These are phyloP conservation scores for Mesocricetus auratus DNA, from an alignment of 2,113 vertebrate genomes.

Conservation along the genomic window DNA sequence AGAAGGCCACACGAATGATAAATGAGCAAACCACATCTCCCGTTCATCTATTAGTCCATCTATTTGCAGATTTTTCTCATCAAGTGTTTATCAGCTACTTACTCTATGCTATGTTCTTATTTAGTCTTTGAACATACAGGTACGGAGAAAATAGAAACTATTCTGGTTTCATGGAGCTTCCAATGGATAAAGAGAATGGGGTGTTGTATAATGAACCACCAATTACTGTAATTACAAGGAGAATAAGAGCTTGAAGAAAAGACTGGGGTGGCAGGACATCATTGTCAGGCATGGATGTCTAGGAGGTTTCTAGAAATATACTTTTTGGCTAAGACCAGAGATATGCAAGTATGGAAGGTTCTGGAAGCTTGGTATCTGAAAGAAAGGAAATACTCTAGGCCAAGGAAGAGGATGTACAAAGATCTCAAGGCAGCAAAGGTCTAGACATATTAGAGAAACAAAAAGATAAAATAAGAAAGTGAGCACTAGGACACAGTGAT, in stretches of 20 bases:
- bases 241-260: background rate
- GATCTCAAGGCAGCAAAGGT: background rate
- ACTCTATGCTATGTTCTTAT: background rate
- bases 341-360: background rate
- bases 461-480: background rate
- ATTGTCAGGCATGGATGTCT: background rate
- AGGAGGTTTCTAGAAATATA: background rate
- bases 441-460: background rate
- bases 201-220: background rate
- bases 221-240: background rate
- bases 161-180: background rate
- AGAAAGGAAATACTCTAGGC: background rate
- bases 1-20: background rate
- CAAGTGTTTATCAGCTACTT: background rate
- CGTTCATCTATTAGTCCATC: background rate
- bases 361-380: background rate
- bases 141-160: background rate
- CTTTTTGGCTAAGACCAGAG: background rate
- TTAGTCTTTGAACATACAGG: background rate
- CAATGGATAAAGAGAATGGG: background rate
- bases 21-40: background rate
- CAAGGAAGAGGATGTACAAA: background rate
- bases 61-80: background rate
- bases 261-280: background rate
- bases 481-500: background rate